These are phyloP conservation scores for Otolemur garnettii DNA, from an alignment of 2,113 vertebrate genomes.

Conservation along the genomic window DNA sequence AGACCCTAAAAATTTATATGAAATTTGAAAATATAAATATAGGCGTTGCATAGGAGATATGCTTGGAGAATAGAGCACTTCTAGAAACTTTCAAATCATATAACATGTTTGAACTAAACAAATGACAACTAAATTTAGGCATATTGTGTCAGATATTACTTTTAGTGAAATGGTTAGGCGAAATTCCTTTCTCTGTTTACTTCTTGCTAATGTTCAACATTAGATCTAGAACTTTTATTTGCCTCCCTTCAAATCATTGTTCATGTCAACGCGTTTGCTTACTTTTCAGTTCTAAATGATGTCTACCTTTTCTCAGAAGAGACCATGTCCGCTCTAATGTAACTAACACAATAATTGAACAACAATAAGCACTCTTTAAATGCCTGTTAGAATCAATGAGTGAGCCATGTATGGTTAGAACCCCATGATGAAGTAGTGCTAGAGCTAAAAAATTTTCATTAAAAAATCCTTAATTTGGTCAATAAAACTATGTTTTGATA, in stretches of 20 bases:
- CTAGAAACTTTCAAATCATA: neutral
- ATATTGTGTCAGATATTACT: neutral
- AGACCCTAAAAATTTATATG: neutral
- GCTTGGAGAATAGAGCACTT: neutral
- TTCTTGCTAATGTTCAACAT: neutral
- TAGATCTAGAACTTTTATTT: neutral
- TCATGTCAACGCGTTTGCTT: neutral
- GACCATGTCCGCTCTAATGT: neutral
- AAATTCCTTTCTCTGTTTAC: neutral
- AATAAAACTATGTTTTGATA: conserved; percentile 12
- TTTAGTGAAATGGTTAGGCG: neutral
- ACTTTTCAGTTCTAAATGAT: neutral
- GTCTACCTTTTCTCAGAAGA: neutral
- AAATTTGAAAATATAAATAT: neutral
- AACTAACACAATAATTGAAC: neutral
- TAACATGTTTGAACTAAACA: neutral
- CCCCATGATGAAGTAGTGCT: neutral
- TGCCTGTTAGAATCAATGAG: neutral
- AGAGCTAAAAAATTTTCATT: neutral
- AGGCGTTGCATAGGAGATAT: neutral
- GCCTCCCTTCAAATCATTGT: neutral
- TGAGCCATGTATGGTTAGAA: neutral
- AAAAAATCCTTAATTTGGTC: conserved; percentile 29
- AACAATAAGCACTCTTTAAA: neutral
- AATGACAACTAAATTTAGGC: neutral